These are phyloP conservation scores for Temnothorax rugatulus DNA, from an alignment of 2,888 invertebrate genomes.

Conservation along the genomic window DNA sequence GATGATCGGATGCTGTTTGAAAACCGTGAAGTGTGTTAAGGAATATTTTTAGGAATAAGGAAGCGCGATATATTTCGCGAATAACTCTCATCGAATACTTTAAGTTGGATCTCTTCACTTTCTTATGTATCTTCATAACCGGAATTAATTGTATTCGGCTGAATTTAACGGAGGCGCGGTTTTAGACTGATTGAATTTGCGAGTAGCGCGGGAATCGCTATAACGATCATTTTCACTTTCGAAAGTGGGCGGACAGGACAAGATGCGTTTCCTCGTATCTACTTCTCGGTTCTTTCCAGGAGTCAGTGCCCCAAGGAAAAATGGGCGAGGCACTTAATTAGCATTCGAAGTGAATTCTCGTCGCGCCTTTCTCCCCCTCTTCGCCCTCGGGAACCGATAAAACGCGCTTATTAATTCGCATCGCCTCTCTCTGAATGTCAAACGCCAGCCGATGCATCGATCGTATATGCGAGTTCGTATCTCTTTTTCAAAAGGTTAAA, in stretches of 20 bases:
- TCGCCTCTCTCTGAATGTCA: slow-evolving; percentile 43
- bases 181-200: slow-evolving; percentile 2
- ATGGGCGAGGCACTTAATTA: slow-evolving; percentile 76
- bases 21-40: neutral
- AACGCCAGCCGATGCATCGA: slow-evolving; percentile 4
- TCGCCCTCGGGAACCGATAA: slow-evolving; percentile 43
- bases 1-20: neutral
- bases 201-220: neutral
- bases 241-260: slow-evolving; percentile 61
- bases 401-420: slow-evolving; percentile 44
- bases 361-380: slow-evolving; percentile 72
- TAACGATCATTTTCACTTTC: slow-evolving; percentile 74
- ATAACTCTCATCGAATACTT: neutral
- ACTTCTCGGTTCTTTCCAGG: slow-evolving; percentile 44
- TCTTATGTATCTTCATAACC: neutral
- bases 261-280: slow-evolving; percentile 30
- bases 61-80: neutral
- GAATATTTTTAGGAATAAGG: too few species aligned
- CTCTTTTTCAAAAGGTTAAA: neutral
- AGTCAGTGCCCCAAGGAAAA: slow-evolving; percentile 75
- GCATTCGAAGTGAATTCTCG: slow-evolving; percentile 77
- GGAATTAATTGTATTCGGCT: slow-evolving; percentile 5
- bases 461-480: neutral
- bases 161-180: slow-evolving; percentile 2
- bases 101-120: neutral